A percentile compares a stretch with the other conserved stretches of the same genome.
These are phyloP conservation scores for Camponotus vicinus DNA, from an alignment of 1,140 invertebrate species.

Conservation along the genomic window DNA sequence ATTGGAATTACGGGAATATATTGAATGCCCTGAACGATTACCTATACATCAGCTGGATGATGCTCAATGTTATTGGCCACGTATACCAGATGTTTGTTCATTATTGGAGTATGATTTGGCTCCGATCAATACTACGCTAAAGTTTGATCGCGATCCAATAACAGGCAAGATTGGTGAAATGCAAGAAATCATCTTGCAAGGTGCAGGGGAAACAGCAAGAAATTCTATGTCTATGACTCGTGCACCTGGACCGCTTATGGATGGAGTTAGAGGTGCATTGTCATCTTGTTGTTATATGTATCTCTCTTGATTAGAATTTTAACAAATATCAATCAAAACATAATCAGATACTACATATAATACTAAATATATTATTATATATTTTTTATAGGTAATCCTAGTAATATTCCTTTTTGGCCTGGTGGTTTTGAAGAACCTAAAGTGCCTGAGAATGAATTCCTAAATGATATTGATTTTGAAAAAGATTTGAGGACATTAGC, in stretches of 20 bases:
- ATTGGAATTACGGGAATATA: conserved; percentile 87
- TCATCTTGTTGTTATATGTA: neutral
- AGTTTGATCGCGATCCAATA: conserved; percentile 90
- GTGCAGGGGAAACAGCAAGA: conserved; percentile 89
- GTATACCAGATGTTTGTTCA: conserved; percentile 85
- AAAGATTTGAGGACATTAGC: conserved; percentile 88
- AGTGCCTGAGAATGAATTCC: conserved; percentile 72
- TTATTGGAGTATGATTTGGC: conserved; percentile 86
- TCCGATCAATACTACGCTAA: conserved; percentile 86
- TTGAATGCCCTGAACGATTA: conserved; percentile 88
- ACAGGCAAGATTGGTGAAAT: conserved; percentile 91
- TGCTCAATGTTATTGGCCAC: conserved; percentile 87
- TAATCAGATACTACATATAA: neutral
- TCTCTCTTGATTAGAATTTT: conserved; percentile 27
- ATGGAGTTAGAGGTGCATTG: conserved; percentile 86
- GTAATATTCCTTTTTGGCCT: conserved; percentile 93
- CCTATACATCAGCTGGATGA: conserved; percentile 89
- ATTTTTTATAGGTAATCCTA: conserved; percentile 87
- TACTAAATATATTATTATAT: neutral
- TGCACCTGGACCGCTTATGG: conserved; percentile 87
- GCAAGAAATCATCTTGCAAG: conserved; percentile 88
- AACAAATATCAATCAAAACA: neutral
- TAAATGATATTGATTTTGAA: conserved; percentile 85
- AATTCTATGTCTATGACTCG: conserved; percentile 92
- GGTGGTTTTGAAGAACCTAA: conserved; percentile 91